Percentiles rank a stretch among this genome's conserved stretches.
These are phyloP conservation scores for Phalangium opilio DNA, from an alignment of 2,888 invertebrate species.

Conservation along the genomic window DNA sequence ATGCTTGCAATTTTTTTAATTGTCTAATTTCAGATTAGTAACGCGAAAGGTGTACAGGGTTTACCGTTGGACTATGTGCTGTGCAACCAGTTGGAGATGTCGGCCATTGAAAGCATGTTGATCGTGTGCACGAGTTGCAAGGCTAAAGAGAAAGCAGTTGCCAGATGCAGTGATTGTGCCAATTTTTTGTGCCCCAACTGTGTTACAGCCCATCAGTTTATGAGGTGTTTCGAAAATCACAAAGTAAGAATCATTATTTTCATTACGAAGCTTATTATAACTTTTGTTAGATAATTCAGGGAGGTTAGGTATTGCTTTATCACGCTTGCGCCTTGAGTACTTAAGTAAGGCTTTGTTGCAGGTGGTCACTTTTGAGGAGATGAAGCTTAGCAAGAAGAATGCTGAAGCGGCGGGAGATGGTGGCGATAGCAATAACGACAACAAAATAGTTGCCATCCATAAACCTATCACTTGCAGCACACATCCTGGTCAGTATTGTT, in stretches of 20 bases:
- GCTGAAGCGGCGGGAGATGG: conserved; percentile 47
- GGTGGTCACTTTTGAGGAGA: conserved; percentile 73
- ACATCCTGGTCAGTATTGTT: conserved; percentile 42
- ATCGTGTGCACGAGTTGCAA: conserved; percentile 80
- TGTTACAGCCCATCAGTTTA: conserved; percentile 87
- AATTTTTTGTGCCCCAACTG: conserved; percentile 86
- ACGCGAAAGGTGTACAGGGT: conserved; percentile 54
- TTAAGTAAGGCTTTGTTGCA: too few species aligned
- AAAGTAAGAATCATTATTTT: conserved; percentile 26
- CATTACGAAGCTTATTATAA: too few species aligned
- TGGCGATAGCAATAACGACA: conserved; percentile 4
- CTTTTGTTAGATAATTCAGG: too few species aligned
- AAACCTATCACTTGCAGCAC: conserved; percentile 70
- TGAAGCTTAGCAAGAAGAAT: conserved; percentile 35
- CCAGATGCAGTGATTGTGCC: conserved; percentile 85
- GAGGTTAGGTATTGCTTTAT: too few species aligned
- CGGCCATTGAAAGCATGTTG: conserved; percentile 50
- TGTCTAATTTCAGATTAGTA: background rate
- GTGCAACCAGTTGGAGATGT: conserved; percentile 37
- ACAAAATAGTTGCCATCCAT: conserved; percentile 50
- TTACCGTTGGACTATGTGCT: conserved; percentile 73
- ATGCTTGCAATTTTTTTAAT: too few species aligned
- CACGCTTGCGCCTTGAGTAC: too few species aligned
- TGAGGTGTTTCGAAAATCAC: conserved; percentile 93
- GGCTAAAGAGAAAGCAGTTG: conserved; percentile 71